A percentile compares a stretch with the other conserved stretches of the same genome.
Conservation (phyloP, 2,888 invertebrate species). For the Dicranocentrus wangi region DNA sequence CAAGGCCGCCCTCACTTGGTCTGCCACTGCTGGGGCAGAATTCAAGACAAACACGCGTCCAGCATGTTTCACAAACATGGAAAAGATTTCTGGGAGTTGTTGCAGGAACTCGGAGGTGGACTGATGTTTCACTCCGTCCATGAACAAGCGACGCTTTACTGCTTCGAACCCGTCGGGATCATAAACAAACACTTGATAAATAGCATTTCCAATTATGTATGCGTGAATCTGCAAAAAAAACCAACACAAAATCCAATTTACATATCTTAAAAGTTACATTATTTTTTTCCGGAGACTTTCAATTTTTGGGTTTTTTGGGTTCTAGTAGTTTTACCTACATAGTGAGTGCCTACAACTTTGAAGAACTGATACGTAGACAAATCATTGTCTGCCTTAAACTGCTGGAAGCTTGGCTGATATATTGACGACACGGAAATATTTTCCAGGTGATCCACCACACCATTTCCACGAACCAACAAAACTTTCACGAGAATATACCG, state of each 20-base stretch:
- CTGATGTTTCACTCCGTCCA: conserved; percentile 44
- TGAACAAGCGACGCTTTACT: conserved; percentile 79
- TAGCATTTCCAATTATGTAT: conserved; percentile 83
- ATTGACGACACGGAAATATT: conserved; percentile 77
- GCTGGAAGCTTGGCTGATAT: conserved; percentile 17
- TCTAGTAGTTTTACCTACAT: conserved; percentile 45
- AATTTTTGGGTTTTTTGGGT: too few relatives aligned
- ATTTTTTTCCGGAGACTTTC: neutral
- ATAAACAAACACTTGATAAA: conserved; percentile 89
- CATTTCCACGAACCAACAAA: conserved; percentile 77
- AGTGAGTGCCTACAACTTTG: conserved; percentile 67
- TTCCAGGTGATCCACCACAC: conserved; percentile 78
- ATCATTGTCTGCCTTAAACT: conserved; percentile 45
- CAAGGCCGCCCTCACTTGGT: conserved; percentile 48
- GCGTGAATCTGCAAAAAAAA: conserved; percentile 55
- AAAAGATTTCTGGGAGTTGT: conserved; percentile 47
- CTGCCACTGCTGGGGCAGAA: conserved; percentile 44
- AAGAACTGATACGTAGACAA: conserved; percentile 61
- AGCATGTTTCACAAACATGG: conserved; percentile 61
- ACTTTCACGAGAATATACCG: conserved; percentile 85
- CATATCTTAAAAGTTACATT: neutral
- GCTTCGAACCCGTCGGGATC: conserved; percentile 84
- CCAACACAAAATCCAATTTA: neutral
- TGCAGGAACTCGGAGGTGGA: conserved; percentile 35
- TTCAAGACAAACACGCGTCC: conserved; percentile 66